phyloP scores from a whole-genome alignment of 2,888 invertebrate genomes.

The Prenolepis imparis region DNA sequence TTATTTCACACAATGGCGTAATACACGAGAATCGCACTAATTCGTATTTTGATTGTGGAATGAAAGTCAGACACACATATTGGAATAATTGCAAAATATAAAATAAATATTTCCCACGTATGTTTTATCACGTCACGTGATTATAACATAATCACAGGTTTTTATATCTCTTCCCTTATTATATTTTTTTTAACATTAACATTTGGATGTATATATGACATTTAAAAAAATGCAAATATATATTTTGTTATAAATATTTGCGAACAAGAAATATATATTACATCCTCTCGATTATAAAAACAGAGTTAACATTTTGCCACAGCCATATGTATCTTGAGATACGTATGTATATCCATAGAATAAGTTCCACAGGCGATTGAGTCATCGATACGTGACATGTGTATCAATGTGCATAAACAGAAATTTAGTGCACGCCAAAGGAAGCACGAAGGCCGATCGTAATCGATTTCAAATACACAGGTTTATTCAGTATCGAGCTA shows the following conservation, averaged over 20 bases:
- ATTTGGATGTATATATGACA: neutral
- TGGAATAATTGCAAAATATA: too few relatives aligned
- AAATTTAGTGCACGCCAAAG: conserved; percentile 63
- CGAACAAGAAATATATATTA: conserved; percentile 1
- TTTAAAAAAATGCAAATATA: neutral
- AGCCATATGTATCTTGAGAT: neutral
- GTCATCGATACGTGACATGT: conserved; percentile 76
- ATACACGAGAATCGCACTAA: conserved; percentile 33
- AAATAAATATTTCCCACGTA: neutral
- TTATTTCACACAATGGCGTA: conserved; percentile 69
- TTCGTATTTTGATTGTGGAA: conserved; percentile 48
- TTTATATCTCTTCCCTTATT: neutral
- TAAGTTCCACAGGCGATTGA: conserved; percentile 68
- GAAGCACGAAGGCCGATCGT: conserved; percentile 66
- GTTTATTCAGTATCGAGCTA: conserved; percentile 36
- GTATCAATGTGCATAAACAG: conserved; percentile 65
- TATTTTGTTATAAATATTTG: neutral
- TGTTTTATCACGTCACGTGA: neutral
- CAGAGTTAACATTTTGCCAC: neutral
- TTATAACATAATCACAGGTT: neutral
- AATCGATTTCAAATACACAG: conserved; percentile 63
- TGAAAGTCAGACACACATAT: neutral
- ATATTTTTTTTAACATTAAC: neutral
- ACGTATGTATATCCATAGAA: conserved; percentile 2
- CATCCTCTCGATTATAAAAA: neutral